phyloP scores from a whole-genome alignment of 2,888 invertebrate species.

The Agrilus cyanescens region DNA sequence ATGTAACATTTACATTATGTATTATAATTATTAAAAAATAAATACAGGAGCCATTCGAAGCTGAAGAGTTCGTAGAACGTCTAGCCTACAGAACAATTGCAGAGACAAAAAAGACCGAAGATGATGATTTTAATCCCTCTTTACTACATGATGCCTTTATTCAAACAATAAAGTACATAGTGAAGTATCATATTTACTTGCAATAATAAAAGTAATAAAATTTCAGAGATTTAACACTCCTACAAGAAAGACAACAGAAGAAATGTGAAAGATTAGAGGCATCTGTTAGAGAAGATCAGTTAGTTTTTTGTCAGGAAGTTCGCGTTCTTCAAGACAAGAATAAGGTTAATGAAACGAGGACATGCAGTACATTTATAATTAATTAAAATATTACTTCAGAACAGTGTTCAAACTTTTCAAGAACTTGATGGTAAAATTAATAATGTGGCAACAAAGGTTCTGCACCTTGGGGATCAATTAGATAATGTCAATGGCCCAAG shows the following conservation, averaged over 20 bases:
- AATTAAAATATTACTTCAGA: slow-evolving; percentile 36
- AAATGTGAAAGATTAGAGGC: slow-evolving; percentile 77
- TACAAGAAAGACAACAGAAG: slow-evolving; percentile 75
- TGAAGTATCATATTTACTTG: not conserved
- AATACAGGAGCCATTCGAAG: slow-evolving; percentile 86
- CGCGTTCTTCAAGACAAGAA: slow-evolving; percentile 75
- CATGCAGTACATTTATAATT: not conserved
- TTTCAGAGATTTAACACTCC: slow-evolving; percentile 46
- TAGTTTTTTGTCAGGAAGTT: slow-evolving; percentile 67
- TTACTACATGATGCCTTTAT: slow-evolving; percentile 84
- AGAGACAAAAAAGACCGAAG: slow-evolving; percentile 50
- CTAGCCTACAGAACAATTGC: slow-evolving; percentile 88
- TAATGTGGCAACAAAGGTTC: slow-evolving; percentile 91
- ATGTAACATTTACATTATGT: not conserved
- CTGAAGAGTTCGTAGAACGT: slow-evolving; percentile 94
- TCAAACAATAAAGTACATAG: slow-evolving; percentile 69
- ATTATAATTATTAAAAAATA: not conserved
- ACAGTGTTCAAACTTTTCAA: slow-evolving; percentile 78
- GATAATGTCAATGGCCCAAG: slow-evolving; percentile 94
- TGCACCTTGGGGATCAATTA: slow-evolving; percentile 96
- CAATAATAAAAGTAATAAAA: slow-evolving; percentile 1
- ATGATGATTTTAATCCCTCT: slow-evolving; percentile 72
- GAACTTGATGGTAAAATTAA: slow-evolving; percentile 92
- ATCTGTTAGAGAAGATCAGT: slow-evolving; percentile 75
- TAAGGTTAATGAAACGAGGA: slow-evolving; percentile 44